Evolutionary conservation across 1,140 invertebrate species (phyloP), one percentile per base, ranked within the genome.

Genomic region (Neodiprion pinetum): DNA sequence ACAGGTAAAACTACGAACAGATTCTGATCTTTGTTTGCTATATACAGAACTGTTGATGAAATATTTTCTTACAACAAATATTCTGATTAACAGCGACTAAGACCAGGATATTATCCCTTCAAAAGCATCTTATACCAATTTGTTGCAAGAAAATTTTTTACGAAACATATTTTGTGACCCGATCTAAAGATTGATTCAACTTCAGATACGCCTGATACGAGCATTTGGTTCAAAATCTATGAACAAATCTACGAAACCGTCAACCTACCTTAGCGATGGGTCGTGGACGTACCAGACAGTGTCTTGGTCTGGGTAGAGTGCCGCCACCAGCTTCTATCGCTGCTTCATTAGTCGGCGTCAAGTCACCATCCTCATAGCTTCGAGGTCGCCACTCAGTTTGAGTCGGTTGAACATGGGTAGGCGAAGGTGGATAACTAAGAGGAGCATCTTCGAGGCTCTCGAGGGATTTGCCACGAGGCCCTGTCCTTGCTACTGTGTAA

Each of bases 341-440:
- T 21, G 89, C 90, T 87, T 96, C 95, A 83, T 96, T 96, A 72
- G 95, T 96, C 2, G 95, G 95, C 28, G 95, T 96, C 67, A 96
- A 93, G 85, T 97, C 95, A 21, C 95, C 95, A 83, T 97, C 95
- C 83, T 97, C 96, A 83, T 95, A 96, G 71, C 94, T 95, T 73
- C 95, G 91, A 48, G 91, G 90, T 76, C 96, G 90, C 94, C 95
- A 96, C 21, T 86, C 87, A 17, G 53, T 61, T 61, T 61, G 53
- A 17, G 88, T 75, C 0, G 81, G 75, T 66, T 85, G 86, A 1
- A 82, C 80, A 53, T 86, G 84, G 1, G 87, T 86, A 1, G 84
- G 87, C 1, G 88, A 88, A 5, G 86, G 88, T 70, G 87, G 88
- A 83, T 87, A 88, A 48, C 82, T 83, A 7, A 89, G 82, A 12